Evolutionary conservation across 2,888 invertebrate species (phyloP).

Genomic region (Mythimna vitellina): DNA sequence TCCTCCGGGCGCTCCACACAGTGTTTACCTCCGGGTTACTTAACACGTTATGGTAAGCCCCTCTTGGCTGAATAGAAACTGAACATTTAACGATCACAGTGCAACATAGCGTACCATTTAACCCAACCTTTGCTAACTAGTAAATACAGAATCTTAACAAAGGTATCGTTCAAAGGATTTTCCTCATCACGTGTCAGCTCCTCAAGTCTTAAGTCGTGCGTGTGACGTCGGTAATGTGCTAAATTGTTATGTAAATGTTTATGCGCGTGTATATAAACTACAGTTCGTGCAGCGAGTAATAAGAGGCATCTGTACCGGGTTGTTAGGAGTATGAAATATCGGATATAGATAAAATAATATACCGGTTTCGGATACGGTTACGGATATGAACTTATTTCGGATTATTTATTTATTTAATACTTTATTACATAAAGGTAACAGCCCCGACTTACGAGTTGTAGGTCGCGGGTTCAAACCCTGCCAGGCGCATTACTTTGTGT

Average conservation of each 20-base stretch:
- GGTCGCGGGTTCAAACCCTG: too few species aligned
- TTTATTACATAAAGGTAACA: too few species aligned
- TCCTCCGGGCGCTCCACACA: too few species aligned
- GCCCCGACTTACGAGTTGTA: too few species aligned
- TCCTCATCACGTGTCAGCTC: constrained; percentile 50
- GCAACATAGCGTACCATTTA: not conserved
- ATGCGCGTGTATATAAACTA: constrained; percentile 24
- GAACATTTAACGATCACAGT: not conserved
- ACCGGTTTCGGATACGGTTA: too few species aligned
- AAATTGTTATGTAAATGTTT: constrained; percentile 66
- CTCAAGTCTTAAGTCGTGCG: constrained; percentile 47
- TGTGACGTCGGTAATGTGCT: constrained; percentile 59
- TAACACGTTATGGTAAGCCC: too few species aligned
- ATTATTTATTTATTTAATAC: too few species aligned
- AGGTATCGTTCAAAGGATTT: constrained; percentile 54
- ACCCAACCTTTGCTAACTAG: not conserved
- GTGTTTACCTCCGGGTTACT: too few species aligned
- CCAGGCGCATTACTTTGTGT: too few species aligned
- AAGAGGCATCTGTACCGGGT: constrained; percentile 31
- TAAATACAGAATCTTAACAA: constrained; percentile 25
- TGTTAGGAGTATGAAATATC: too few species aligned
- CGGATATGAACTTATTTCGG: too few species aligned
- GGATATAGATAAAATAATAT: too few species aligned
- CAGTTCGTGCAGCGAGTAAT: constrained; percentile 54
- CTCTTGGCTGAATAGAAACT: not conserved